Percentiles rank a stretch among this genome's conserved stretches.
These are phyloP conservation scores for Troides oblongomaculatus DNA, from an alignment of 2,888 invertebrate genomes.

Conservation along the genomic window DNA sequence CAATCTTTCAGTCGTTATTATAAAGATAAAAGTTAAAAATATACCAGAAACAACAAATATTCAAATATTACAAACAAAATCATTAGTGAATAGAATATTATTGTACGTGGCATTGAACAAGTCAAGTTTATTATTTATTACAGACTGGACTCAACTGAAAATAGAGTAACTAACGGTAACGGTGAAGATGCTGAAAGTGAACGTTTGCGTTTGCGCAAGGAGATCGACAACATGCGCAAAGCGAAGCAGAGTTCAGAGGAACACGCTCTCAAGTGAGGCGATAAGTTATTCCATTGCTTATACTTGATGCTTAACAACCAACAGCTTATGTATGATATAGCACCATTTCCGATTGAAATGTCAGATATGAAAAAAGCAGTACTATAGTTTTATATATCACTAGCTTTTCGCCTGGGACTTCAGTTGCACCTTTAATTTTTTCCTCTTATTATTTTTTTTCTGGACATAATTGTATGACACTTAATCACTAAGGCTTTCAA, in stretches of 20 bases:
- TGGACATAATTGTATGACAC: too few species aligned
- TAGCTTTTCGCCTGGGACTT: background rate
- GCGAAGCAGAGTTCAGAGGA: slow-evolving; percentile 81
- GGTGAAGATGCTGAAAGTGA: slow-evolving; percentile 72
- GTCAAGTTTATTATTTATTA: background rate
- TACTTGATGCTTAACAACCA: background rate
- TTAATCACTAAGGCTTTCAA: too few species aligned
- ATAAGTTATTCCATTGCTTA: slow-evolving; percentile 7
- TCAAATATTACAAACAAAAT: background rate
- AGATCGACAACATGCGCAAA: slow-evolving; percentile 78
- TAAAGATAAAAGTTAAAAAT: background rate
- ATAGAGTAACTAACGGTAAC: slow-evolving; percentile 60
- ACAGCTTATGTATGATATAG: background rate
- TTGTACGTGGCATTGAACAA: too few species aligned
- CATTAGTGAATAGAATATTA: background rate
- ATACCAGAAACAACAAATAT: background rate
- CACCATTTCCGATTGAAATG: background rate
- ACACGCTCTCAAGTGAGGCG: slow-evolving; percentile 78
- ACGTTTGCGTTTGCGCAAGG: slow-evolving; percentile 76
- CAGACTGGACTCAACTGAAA: slow-evolving; percentile 60
- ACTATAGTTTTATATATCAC: background rate
- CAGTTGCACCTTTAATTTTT: background rate
- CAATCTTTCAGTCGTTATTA: background rate
- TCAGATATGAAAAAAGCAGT: background rate
- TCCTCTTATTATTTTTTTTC: background rate